Conservation (phyloP, 2,888 invertebrate genomes). For the Eucera pruinosa region DNA sequence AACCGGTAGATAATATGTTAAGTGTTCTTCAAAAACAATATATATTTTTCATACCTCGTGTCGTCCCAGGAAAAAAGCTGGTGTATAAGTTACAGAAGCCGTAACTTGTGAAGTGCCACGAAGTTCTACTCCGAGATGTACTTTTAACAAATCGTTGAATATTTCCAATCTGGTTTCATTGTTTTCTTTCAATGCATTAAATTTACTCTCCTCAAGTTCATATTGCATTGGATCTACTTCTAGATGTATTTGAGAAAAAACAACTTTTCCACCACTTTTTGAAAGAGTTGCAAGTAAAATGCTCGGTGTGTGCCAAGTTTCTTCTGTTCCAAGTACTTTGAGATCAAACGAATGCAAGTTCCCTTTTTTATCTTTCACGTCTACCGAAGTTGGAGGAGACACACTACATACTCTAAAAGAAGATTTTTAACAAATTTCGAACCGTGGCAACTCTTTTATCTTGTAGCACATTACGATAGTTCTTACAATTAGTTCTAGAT, state of each 20-base stretch:
- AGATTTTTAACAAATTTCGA: not conserved
- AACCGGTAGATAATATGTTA: too few species aligned
- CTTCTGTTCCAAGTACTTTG: slow-evolving; percentile 92
- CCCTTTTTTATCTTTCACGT: slow-evolving; percentile 83
- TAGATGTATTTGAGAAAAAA: slow-evolving; percentile 94
- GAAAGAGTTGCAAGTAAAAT: slow-evolving; percentile 89
- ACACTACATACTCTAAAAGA: slow-evolving; percentile 52
- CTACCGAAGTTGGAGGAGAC: slow-evolving; percentile 78
- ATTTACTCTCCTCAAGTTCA: slow-evolving; percentile 87
- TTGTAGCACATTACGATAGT: too few species aligned
- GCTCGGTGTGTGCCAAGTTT: slow-evolving; percentile 95
- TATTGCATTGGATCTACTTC: slow-evolving; percentile 91
- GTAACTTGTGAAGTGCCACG: slow-evolving; percentile 54
- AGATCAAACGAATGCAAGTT: slow-evolving; percentile 90
- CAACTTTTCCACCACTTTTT: slow-evolving; percentile 89
- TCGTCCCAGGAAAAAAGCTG: slow-evolving; percentile 91
- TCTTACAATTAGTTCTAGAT: too few species aligned
- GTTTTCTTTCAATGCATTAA: slow-evolving; percentile 86
- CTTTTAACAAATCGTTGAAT: slow-evolving; percentile 90
- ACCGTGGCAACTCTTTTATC: too few species aligned
- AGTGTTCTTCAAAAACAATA: not conserved
- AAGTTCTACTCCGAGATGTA: slow-evolving; percentile 89
- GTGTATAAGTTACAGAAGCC: slow-evolving; percentile 84
- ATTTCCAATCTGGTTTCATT: slow-evolving; percentile 92
- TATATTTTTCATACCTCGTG: slow-evolving; percentile 88